Base-by-base conservation (phyloP, 2,888 invertebrate species). In the Drosophila putrida region DNA sequence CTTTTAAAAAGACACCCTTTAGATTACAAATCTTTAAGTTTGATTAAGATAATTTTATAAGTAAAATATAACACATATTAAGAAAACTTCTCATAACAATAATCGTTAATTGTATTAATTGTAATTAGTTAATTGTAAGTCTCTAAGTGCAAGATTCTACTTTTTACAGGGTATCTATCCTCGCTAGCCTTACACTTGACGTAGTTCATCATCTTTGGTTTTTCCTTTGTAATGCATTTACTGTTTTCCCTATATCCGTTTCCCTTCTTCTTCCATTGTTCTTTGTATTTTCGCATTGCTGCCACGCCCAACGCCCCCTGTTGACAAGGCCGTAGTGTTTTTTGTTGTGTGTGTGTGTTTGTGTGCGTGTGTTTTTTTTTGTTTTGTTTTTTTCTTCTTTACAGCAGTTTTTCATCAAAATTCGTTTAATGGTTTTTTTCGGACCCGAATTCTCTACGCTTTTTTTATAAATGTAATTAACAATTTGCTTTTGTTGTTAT, bases 201-300 rank as follows among this genome's bases (percentile, higher is more conserved):
- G 49, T 25, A 36, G 41, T 15, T 8, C 41, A 39, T 38, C 43
- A 63, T 49, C 60, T 78, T 63, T 68, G 54, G 43, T 58, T 53
- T 57, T 71, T 53, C 39, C 46, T 43, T 25, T 28, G 58, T 76
- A 67, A 78, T 78, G 76, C 70, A 81, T 51, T 62, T 62, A 49
- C 35, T 44, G 13, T 38, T 38, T 6, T 46, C 11, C 6, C 20
- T 11, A 58, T 51, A 31, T 41, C 54, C 15, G 15, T 4, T 13
- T 15, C 28, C 20, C 20, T 41, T 36, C 39, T 41, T 25, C 25
- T 36, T 25, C 25, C 35, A n/a, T 38, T 10, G 11, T 36, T 51
- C 20, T 33, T 11, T 27, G 33, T 47, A 33, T 41, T 28, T n/a
- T 49, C 10, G 20, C 6, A 0, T 9, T 25, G 33, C 31, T 49